Evolutionary conservation across 2,888 invertebrate genomes (phyloP).

Genomic region (Noctua fimbriata): DNA sequence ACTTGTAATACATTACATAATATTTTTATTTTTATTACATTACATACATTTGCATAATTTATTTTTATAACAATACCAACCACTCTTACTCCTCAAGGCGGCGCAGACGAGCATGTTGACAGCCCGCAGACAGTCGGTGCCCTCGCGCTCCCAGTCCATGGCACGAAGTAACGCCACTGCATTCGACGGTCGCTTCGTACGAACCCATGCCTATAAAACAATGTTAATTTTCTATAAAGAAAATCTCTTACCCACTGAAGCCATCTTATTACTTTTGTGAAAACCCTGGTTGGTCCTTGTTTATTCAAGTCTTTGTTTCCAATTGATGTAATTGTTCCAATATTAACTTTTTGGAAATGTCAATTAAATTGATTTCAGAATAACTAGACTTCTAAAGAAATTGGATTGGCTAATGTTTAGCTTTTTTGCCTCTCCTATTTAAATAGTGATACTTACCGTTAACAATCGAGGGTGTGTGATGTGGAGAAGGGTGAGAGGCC

Average conservation of each 20-base stretch:
- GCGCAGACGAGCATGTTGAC: constrained; percentile 89
- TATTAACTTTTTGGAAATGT: neutral
- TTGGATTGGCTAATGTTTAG: neutral
- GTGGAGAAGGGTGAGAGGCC: constrained; percentile 80
- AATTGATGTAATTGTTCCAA: neutral
- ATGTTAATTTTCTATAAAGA: neutral
- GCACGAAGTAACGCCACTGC: constrained; percentile 87
- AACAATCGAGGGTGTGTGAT: constrained; percentile 81
- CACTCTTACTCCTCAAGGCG: constrained; percentile 75
- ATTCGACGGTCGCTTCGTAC: constrained; percentile 77
- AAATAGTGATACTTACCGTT: constrained; percentile 72
- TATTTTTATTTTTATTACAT: neutral
- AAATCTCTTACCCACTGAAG: neutral
- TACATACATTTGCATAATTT: constrained; percentile 7
- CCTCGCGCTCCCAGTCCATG: constrained; percentile 95
- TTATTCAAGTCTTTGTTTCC: neutral
- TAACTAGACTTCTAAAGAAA: neutral
- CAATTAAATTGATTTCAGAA: neutral
- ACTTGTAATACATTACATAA: neutral
- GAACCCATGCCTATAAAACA: constrained; percentile 81
- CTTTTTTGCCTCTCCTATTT: neutral
- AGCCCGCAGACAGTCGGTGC: constrained; percentile 93
- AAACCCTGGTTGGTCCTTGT: neutral
- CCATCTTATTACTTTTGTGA: neutral
- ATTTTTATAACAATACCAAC: constrained; percentile 56